Percentiles rank a stretch among this genome's conserved stretches.
These are phyloP conservation scores for Campylomormyrus numenius DNA, from an alignment of 2,113 vertebrate genomes.

Conservation along the genomic window DNA sequence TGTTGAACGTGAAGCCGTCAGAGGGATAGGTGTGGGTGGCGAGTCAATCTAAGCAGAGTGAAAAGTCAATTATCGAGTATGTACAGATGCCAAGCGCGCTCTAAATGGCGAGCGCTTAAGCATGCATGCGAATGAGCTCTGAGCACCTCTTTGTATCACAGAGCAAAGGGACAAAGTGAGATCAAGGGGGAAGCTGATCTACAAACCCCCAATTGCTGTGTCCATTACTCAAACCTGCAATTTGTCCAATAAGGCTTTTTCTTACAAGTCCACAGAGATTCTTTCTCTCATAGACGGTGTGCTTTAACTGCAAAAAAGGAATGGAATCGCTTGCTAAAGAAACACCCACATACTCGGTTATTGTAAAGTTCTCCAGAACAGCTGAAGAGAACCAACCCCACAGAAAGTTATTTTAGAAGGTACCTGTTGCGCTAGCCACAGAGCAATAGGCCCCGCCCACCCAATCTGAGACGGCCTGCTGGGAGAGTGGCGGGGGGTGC, in stretches of 20 bases:
- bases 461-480: background rate
- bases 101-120: background rate
- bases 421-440: background rate
- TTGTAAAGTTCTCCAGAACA: background rate
- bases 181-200: background rate
- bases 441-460: background rate
- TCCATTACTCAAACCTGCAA: background rate
- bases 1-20: background rate
- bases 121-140: background rate
- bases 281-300: background rate
- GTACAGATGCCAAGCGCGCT: background rate
- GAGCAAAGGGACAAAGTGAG: background rate
- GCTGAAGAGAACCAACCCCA: background rate
- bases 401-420: background rate
- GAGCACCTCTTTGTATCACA: background rate
- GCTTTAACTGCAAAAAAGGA: background rate
- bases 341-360: background rate
- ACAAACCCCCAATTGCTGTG: no score
- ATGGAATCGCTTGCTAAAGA: background rate
- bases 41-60: background rate
- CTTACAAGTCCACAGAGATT: background rate
- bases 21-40: background rate
- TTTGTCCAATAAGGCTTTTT: background rate
- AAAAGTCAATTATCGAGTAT: background rate
- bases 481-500: background rate